Evolutionary conservation across 2,797 vertebrate species (phyloP).

Genomic region (Lindbergichthys nudifrons): DNA sequence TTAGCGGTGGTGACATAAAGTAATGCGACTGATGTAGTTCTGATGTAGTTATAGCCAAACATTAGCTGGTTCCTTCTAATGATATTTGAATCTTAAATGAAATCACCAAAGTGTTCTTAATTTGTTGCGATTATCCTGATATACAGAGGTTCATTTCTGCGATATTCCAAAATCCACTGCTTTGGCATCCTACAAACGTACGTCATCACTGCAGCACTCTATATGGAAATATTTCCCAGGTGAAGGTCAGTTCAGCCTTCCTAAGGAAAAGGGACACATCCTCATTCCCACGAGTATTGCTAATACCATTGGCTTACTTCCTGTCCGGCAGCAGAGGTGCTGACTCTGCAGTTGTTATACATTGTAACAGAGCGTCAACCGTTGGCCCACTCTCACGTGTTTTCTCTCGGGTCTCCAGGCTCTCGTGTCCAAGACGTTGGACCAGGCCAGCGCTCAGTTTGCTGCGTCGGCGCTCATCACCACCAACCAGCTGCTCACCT

Average conservation of each 20-base stretch:
- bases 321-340: conserved; percentile 52
- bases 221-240: conserved; percentile 21
- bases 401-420: conserved; percentile 75
- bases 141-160: too few species aligned
- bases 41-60: too few species aligned
- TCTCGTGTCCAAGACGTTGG: conserved; percentile 93
- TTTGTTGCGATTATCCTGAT: too few species aligned
- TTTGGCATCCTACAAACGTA: too few species aligned
- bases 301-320: conserved; percentile 30
- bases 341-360: conserved; percentile 29
- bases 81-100: too few species aligned
- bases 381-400: conserved; percentile 22
- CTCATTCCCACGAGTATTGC: conserved; percentile 44
- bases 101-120: too few species aligned
- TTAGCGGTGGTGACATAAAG: too few species aligned
- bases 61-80: too few species aligned
- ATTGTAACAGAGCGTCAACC: conserved; percentile 11
- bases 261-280: conserved; percentile 45
- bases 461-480: conserved; percentile 97
- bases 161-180: too few species aligned
- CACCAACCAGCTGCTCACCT: conserved; percentile 94
- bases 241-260: conserved; percentile 53
- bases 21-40: too few species aligned
- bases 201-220: neutral
- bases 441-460: conserved; percentile 97